These are phyloP conservation scores for Dermochelys coriacea DNA, from an alignment of 2,797 vertebrate genomes.

Conservation along the genomic window DNA sequence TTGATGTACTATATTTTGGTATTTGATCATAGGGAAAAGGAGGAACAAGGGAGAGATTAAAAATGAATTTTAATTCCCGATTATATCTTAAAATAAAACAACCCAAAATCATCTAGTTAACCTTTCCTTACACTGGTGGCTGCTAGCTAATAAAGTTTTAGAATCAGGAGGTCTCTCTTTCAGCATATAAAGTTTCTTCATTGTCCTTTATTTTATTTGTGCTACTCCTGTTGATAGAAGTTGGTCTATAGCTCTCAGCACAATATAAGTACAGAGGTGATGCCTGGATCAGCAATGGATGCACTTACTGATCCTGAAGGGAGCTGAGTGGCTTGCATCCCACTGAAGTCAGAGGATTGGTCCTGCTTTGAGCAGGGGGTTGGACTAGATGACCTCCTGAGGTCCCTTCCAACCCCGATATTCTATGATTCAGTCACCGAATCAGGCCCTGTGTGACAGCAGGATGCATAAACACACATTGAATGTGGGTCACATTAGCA, in stretches of 20 bases:
- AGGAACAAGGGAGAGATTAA: neutral
- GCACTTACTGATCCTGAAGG: slow-evolving; percentile 3
- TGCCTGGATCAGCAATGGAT: neutral
- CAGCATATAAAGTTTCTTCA: neutral
- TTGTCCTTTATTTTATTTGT: neutral
- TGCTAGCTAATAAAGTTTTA: neutral
- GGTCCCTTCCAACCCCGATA: no score
- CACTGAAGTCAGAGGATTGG: neutral
- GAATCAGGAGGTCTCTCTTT: neutral
- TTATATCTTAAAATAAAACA: neutral
- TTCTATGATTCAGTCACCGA: neutral
- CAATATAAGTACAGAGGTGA: slow-evolving; percentile 10
- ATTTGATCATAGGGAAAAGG: rapidly evolving
- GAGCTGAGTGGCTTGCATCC: neutral
- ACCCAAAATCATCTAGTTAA: neutral
- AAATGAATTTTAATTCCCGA: neutral
- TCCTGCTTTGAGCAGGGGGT: no score
- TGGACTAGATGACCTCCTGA: no score
- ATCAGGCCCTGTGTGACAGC: neutral
- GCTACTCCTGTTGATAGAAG: neutral
- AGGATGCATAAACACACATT: neutral
- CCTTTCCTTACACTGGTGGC: neutral
- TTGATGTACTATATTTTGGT: neutral
- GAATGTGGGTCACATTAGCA: neutral
- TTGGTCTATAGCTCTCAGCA: neutral